phyloP scores from a whole-genome alignment of 2,888 invertebrate species.

The Limnephilus rhombicus region DNA sequence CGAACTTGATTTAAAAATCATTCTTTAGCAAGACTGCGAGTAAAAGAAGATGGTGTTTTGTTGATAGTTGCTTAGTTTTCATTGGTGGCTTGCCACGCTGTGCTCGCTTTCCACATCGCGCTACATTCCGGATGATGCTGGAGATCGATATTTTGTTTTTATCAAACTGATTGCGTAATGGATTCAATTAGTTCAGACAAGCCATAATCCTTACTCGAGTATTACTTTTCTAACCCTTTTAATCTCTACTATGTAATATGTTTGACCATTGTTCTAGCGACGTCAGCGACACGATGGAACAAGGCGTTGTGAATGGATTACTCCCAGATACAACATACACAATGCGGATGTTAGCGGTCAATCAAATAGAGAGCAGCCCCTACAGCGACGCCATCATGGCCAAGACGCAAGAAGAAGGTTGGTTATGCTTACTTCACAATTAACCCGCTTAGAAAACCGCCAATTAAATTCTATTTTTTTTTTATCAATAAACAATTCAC shows the following conservation, averaged over 20 bases:
- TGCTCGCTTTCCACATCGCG: no score
- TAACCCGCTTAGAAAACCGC: no score
- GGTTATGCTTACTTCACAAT: background rate
- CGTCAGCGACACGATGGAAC: slow-evolving; percentile 59
- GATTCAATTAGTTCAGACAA: background rate
- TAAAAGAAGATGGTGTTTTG: no score
- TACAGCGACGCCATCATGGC: slow-evolving; percentile 82
- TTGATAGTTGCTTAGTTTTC: no score
- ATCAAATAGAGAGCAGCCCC: slow-evolving; percentile 84
- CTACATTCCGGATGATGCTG: no score
- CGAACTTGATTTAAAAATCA: background rate
- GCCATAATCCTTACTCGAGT: background rate
- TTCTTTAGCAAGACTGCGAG: background rate
- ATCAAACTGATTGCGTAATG: background rate
- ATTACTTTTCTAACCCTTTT: no score
- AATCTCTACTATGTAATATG: background rate
- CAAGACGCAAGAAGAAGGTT: slow-evolving; percentile 85
- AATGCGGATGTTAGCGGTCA: slow-evolving; percentile 84
- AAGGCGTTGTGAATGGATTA: slow-evolving; percentile 70
- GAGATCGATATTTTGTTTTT: background rate
- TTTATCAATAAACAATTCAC: no score
- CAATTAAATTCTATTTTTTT: no score
- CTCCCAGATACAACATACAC: slow-evolving; percentile 85
- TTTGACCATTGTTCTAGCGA: slow-evolving; percentile 44
- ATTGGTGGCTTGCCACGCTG: no score